Conservation (phyloP, 2,888 invertebrate genomes). For the Liodrosophila aerea region DNA sequence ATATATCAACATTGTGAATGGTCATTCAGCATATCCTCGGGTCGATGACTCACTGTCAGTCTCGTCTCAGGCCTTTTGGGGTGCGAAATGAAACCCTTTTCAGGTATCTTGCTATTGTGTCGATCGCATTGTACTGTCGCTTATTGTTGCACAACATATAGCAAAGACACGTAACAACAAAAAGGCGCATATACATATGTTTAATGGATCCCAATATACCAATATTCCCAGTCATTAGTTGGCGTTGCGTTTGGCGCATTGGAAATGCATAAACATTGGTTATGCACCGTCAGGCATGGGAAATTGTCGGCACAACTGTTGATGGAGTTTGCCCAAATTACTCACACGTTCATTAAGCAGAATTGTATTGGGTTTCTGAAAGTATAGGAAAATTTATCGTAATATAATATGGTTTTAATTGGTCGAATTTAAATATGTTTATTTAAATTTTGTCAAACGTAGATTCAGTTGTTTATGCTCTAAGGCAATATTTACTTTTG, state of each 20-base stretch:
- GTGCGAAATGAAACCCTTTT: conserved; percentile 57
- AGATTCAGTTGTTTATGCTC: too few relatives aligned
- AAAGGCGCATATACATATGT: conserved; percentile 20
- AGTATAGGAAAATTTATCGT: too few relatives aligned
- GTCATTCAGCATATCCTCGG: conserved; percentile 24
- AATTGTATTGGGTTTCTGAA: too few relatives aligned
- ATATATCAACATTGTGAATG: too few relatives aligned
- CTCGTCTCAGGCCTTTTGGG: conserved; percentile 30
- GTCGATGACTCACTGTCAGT: conserved; percentile 64
- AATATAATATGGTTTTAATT: too few relatives aligned
- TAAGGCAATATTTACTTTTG: too few relatives aligned
- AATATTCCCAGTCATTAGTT: conserved; percentile 9
- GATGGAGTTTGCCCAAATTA: background rate
- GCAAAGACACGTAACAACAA: conserved; percentile 11
- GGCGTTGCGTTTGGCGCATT: conserved; percentile 46
- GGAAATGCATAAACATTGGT: conserved; percentile 27
- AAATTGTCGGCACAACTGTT: conserved; percentile 34
- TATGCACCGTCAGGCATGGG: conserved; percentile 69
- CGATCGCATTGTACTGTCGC: conserved; percentile 48
- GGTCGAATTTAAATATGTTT: too few relatives aligned
- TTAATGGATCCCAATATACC: conserved; percentile 29
- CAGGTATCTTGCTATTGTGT: conserved; percentile 28
- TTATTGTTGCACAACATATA: conserved; percentile 22
- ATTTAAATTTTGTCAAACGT: too few relatives aligned
- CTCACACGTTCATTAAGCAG: conserved; percentile 6